phyloP scores from a whole-genome alignment of 2,113 vertebrate genomes.

The Tautogolabrus adspersus region DNA sequence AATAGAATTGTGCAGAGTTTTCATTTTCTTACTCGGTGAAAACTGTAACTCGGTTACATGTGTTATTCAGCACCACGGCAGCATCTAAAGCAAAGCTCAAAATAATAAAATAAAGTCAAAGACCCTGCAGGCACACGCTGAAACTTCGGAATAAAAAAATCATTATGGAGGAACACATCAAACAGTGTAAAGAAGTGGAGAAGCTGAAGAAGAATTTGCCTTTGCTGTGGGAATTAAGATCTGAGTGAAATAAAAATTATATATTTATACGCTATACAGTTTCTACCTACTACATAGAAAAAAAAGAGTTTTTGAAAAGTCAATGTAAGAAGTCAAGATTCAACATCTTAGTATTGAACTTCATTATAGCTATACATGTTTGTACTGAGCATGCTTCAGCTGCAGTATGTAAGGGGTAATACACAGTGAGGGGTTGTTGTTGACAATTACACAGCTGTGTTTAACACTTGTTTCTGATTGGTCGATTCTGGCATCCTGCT shows the following conservation, averaged over 20 bases:
- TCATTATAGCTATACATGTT: not conserved
- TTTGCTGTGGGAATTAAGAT: slow-evolving; percentile 76
- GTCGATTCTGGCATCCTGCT: not conserved
- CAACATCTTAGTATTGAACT: slow-evolving; percentile 26
- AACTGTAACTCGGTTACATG: slow-evolving; percentile 56
- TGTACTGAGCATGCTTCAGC: not conserved
- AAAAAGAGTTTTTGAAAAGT: slow-evolving; percentile 48
- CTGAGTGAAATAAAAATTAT: slow-evolving; percentile 51
- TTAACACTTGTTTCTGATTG: not conserved
- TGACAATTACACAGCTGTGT: not conserved
- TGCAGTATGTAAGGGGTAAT: not conserved
- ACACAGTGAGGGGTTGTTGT: not conserved
- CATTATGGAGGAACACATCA: slow-evolving; percentile 74
- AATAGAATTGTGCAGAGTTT: slow-evolving; percentile 61
- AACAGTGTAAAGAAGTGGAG: slow-evolving; percentile 63
- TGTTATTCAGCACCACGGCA: slow-evolving; percentile 64
- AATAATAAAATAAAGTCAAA: slow-evolving; percentile 73
- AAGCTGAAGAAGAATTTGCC: slow-evolving; percentile 61
- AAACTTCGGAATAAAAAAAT: slow-evolving; percentile 79
- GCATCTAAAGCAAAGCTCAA: slow-evolving; percentile 62
- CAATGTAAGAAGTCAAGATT: slow-evolving; percentile 40
- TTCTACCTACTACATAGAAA: not conserved
- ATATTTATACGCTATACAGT: slow-evolving; percentile 4
- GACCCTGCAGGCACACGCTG: slow-evolving; percentile 69
- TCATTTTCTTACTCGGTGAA: slow-evolving; percentile 52